These are phyloP conservation scores for Crenichthys baileyi DNA, from an alignment of 2,797 vertebrate genomes.

Conservation along the genomic window DNA sequence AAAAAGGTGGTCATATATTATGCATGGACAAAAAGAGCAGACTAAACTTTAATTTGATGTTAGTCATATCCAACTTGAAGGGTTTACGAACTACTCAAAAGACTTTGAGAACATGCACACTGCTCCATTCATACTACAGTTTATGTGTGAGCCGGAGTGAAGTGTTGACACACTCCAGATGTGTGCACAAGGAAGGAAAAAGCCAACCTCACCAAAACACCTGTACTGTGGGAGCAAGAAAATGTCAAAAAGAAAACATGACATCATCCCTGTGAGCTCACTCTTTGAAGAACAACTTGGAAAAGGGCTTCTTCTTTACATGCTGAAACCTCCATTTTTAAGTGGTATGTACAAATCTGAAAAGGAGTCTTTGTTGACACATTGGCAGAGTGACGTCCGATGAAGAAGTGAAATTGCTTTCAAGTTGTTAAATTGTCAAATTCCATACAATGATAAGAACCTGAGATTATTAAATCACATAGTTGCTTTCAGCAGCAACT, in stretches of 20 bases:
- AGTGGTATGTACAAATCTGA: neutral
- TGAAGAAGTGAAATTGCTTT: neutral
- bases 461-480: neutral
- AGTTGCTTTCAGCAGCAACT: neutral
- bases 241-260: constrained; percentile 4
- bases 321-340: neutral
- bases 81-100: constrained; percentile 1
- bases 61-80: neutral
- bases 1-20: neutral
- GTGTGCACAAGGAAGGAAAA: neutral
- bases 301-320: neutral
- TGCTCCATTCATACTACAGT: neutral
- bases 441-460: neutral
- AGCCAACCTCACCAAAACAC: neutral
- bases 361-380: neutral
- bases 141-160: constrained; percentile 2
- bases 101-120: neutral
- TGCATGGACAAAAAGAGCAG: neutral
- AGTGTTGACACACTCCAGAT: constrained; percentile 15
- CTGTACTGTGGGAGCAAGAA: neutral
- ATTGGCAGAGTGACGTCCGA: neutral
- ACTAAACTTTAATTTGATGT: constrained; percentile 3
- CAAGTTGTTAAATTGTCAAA: neutral
- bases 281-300: neutral
- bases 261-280: neutral